Percentiles rank a stretch among this genome's conserved stretches.
These are phyloP conservation scores for Eupithecia insigniata DNA, from an alignment of 2,888 invertebrate genomes.

Conservation along the genomic window DNA sequence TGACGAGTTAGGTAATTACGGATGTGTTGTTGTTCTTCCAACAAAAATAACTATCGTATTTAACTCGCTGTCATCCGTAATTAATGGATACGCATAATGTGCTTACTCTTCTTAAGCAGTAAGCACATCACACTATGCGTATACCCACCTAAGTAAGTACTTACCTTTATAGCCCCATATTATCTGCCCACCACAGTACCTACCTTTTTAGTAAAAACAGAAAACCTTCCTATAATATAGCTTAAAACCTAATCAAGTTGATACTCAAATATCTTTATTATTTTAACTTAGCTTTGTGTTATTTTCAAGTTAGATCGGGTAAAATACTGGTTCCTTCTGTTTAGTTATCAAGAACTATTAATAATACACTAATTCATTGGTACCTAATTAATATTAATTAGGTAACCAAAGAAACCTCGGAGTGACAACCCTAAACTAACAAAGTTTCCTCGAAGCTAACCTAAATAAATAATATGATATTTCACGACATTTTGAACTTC, in stretches of 20 bases:
- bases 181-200: too few relatives aligned
- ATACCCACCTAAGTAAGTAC: too few relatives aligned
- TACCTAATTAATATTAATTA: background rate
- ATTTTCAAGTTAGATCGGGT: background rate
- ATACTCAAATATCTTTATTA: background rate
- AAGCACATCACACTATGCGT: too few relatives aligned
- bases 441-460: slow-evolving; percentile 46
- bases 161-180: too few relatives aligned
- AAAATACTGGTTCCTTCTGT: background rate
- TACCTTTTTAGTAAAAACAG: background rate
- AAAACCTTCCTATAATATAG: background rate
- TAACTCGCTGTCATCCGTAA: too few relatives aligned
- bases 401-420: background rate
- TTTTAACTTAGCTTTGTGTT: background rate
- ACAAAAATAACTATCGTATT: too few relatives aligned
- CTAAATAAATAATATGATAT: slow-evolving; percentile 68
- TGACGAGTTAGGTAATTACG: too few relatives aligned
- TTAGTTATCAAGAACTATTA: background rate
- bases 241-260: background rate
- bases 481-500: slow-evolving; percentile 54
- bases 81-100: too few relatives aligned
- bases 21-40: too few relatives aligned
- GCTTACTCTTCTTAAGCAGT: too few relatives aligned
- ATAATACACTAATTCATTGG: background rate
- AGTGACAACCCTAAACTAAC: slow-evolving; percentile 49